Evolutionary conservation across 2,888 invertebrate genomes (phyloP).

Genomic region (Digitonthophagus gazella): DNA sequence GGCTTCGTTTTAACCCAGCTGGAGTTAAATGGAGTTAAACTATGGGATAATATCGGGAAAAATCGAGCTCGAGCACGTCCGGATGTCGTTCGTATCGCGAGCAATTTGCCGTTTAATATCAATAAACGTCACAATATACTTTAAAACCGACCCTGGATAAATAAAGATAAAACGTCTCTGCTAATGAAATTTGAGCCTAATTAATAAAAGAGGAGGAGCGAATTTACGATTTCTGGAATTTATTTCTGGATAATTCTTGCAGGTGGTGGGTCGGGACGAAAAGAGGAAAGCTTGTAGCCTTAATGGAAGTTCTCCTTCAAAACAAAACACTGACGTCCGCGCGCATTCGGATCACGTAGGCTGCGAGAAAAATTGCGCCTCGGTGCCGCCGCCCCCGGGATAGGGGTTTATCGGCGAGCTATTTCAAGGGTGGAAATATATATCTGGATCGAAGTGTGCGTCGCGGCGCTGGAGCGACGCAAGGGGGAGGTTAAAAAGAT

Average conservation of each 20-base stretch:
- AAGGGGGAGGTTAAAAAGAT: slow-evolving; percentile 49
- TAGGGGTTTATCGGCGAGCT: slow-evolving; percentile 48
- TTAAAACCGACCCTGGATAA: background rate
- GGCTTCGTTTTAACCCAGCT: background rate
- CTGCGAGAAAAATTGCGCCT: slow-evolving; percentile 54
- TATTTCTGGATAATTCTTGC: background rate
- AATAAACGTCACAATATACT: background rate
- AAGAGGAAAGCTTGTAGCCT: slow-evolving; percentile 18
- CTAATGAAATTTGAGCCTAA: background rate
- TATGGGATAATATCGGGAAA: background rate
- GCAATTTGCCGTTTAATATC: background rate
- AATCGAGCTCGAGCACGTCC: background rate
- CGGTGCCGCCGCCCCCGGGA: slow-evolving; percentile 42
- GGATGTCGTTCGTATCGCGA: background rate
- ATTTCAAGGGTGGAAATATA: slow-evolving; percentile 49
- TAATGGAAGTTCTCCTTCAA: slow-evolving; percentile 41
- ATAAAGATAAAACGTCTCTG: background rate
- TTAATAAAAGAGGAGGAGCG: background rate
- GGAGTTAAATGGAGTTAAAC: background rate
- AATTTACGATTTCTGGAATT: background rate
- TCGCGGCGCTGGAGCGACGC: slow-evolving; percentile 2
- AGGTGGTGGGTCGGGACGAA: background rate
- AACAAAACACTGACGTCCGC: slow-evolving; percentile 46
- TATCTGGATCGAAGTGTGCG: slow-evolving; percentile 35
- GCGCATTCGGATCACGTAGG: slow-evolving; percentile 51